Conservation (phyloP, 2,113 vertebrate genomes). For the Callopanchax toddi region DNA sequence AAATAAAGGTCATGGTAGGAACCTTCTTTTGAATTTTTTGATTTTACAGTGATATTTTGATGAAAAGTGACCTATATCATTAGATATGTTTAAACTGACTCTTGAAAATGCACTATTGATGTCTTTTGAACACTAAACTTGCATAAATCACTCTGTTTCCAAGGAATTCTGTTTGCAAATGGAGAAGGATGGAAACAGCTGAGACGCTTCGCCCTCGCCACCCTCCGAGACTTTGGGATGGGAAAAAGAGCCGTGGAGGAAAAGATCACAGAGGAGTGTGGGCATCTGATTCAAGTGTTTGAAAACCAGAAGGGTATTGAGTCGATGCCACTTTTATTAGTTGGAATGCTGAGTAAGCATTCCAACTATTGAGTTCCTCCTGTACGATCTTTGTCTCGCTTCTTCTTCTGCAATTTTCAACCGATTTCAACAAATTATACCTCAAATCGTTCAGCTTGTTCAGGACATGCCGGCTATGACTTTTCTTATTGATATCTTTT, state of each 20-base stretch:
- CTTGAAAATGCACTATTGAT: neutral
- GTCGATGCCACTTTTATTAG: neutral
- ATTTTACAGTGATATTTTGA: no score
- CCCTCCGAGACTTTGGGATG: conserved; percentile 76
- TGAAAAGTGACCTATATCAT: neutral
- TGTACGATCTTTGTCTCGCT: no score
- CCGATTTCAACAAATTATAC: no score
- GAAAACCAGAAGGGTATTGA: conserved; percentile 44
- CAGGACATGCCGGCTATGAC: no score
- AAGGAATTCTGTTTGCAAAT: conserved; percentile 15
- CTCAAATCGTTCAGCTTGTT: no score
- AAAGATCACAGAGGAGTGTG: conserved; percentile 68
- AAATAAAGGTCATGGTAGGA: conserved; percentile 75
- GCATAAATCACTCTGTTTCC: neutral
- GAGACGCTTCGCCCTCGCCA: conserved; percentile 71
- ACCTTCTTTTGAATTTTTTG: neutral
- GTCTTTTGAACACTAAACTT: neutral
- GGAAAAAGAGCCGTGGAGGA: conserved; percentile 63
- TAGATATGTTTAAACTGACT: neutral
- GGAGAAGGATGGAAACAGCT: conserved; percentile 71
- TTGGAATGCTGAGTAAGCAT: no score
- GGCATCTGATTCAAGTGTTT: conserved; percentile 40
- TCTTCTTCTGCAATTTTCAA: no score
- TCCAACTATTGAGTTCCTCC: no score
- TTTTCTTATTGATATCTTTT: no score